Conservation (phyloP, 2,113 vertebrate genomes). For the Myotis lucifugus region DNA sequence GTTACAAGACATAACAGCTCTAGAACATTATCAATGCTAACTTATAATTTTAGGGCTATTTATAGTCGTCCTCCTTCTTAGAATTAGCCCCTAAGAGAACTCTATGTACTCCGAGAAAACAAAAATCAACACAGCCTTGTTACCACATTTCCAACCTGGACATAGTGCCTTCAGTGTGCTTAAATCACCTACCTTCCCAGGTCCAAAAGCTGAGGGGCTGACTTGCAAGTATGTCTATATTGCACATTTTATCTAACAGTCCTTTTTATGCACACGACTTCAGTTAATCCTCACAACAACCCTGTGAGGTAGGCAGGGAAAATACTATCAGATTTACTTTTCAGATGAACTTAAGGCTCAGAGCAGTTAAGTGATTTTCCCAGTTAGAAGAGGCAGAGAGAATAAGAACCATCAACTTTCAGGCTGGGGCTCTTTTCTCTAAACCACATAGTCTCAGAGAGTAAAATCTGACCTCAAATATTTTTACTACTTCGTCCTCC, state of each 20-base stretch:
- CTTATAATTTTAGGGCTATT: slow-evolving; percentile 7
- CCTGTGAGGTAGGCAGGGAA: slow-evolving; percentile 46
- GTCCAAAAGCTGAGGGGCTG: not conserved
- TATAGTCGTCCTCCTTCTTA: not conserved
- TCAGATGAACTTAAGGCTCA: not conserved
- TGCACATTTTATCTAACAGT: not conserved
- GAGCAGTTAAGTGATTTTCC: not conserved
- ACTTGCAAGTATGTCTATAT: not conserved
- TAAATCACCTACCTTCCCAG: not conserved
- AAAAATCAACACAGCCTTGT: not conserved
- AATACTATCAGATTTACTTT: not conserved
- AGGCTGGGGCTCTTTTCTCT: not conserved
- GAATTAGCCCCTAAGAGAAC: not conserved
- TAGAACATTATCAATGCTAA: slow-evolving; percentile 19
- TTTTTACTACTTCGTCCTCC: slow-evolving; percentile 24
- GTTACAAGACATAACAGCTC: not conserved
- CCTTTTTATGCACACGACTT: not conserved
- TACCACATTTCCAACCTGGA: not conserved
- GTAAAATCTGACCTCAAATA: not conserved
- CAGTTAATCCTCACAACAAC: slow-evolving; percentile 54
- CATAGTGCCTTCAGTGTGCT: not conserved
- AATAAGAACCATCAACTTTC: not conserved
- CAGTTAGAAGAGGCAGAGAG: not conserved
- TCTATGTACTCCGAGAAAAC: not conserved
- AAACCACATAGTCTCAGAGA: not conserved